Conservation (phyloP, 2,113 vertebrate species). For the Clarias gariepinus region DNA sequence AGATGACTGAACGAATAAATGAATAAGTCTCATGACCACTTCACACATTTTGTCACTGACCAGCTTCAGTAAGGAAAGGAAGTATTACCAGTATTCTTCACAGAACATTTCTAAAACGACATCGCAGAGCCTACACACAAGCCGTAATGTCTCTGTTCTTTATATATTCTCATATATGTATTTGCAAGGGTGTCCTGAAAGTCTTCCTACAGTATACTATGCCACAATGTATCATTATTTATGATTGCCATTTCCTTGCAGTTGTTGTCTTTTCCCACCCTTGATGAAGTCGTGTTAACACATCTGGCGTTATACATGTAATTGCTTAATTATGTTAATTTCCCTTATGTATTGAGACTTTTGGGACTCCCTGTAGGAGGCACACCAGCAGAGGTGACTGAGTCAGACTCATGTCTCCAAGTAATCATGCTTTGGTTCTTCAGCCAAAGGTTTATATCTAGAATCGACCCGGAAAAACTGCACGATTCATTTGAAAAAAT, state of each 20-base stretch:
- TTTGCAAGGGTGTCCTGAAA: constrained; percentile 10
- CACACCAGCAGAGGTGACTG: constrained; percentile 11
- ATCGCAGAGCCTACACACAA: constrained; percentile 51
- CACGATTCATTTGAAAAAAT: not conserved
- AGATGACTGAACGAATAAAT: not conserved
- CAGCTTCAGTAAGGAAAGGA: constrained; percentile 7
- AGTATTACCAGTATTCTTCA: constrained; percentile 39
- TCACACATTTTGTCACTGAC: constrained; percentile 11
- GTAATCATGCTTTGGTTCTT: not conserved
- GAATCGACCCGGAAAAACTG: not conserved
- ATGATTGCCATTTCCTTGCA: too few species aligned
- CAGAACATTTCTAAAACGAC: constrained; percentile 45
- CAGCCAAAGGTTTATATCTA: not conserved
- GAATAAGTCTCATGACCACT: constrained; percentile 19
- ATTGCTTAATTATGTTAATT: too few species aligned
- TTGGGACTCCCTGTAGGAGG: not conserved
- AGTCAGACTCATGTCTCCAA: constrained; percentile 24
- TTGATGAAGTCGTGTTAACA: too few species aligned
- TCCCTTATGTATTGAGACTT: too few species aligned
- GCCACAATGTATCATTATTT: too few species aligned
- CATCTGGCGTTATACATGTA: too few species aligned
- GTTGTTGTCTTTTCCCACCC: too few species aligned
- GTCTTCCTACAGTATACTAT: too few species aligned
- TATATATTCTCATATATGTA: constrained; percentile 37
- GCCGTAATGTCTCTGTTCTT: constrained; percentile 19